Evolutionary conservation across 2,113 vertebrate species (phyloP).

Genomic region (Perognathus longimembris): DNA sequence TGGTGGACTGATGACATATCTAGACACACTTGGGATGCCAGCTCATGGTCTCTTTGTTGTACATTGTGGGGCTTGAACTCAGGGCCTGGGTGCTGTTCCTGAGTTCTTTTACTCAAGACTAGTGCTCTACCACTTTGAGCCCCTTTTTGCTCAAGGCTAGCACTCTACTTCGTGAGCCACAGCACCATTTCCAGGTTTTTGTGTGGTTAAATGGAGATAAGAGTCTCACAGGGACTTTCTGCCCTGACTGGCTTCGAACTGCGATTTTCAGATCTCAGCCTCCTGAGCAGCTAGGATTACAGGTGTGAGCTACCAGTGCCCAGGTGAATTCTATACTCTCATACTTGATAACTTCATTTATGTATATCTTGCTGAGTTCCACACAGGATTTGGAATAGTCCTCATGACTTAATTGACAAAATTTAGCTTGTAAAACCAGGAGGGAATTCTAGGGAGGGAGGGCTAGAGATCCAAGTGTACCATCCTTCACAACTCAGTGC

Average conservation of each 20-base stretch:
- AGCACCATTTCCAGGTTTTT: too few species aligned
- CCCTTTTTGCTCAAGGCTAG: too few species aligned
- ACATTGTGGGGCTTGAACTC: background rate
- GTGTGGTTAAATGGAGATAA: too few species aligned
- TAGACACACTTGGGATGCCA: constrained; percentile 16
- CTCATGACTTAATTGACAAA: constrained; percentile 21
- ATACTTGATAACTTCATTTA: constrained; percentile 18
- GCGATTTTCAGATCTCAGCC: too few species aligned
- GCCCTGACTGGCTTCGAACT: too few species aligned
- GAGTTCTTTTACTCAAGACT: too few species aligned
- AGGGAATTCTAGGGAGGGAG: background rate
- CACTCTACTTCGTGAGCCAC: too few species aligned
- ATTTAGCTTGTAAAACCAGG: constrained; percentile 34
- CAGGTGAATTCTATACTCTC: background rate
- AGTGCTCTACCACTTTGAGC: too few species aligned
- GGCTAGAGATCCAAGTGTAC: background rate
- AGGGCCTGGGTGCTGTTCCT: too few species aligned
- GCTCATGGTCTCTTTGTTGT: constrained; percentile 20
- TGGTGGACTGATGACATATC: constrained; percentile 39
- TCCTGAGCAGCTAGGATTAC: too few species aligned
- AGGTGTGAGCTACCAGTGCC: too few species aligned
- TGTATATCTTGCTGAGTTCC: constrained; percentile 7
- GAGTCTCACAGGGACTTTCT: too few species aligned
- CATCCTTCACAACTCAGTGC: background rate
- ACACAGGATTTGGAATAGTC: constrained; percentile 52